These are phyloP conservation scores for Bellardia pandia DNA, from an alignment of 2,888 invertebrate species.

Conservation along the genomic window DNA sequence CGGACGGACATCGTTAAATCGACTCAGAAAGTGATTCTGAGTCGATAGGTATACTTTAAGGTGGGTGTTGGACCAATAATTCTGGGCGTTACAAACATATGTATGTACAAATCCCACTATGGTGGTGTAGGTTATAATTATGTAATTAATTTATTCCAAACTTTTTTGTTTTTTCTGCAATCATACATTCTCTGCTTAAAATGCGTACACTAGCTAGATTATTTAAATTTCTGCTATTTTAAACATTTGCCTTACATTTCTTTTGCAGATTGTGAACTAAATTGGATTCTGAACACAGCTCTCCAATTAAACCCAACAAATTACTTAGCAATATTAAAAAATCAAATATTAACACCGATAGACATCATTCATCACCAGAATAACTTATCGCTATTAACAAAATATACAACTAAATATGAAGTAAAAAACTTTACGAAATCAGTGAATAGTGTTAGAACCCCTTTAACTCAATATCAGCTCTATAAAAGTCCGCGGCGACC, in stretches of 20 bases:
- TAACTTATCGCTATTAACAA: slow-evolving; percentile 33
- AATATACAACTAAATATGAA: slow-evolving; percentile 26
- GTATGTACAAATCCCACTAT: too few relatives aligned
- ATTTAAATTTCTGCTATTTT: not conserved
- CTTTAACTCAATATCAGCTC: slow-evolving; percentile 63
- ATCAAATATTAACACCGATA: slow-evolving; percentile 47
- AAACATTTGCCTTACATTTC: not conserved
- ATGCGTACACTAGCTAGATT: not conserved
- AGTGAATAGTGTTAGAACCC: slow-evolving; percentile 68
- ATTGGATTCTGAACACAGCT: slow-evolving; percentile 64
- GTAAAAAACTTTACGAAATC: slow-evolving; percentile 52
- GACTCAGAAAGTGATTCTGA: too few relatives aligned
- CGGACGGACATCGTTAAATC: too few relatives aligned
- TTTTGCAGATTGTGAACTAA: slow-evolving; percentile 65
- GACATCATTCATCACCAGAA: slow-evolving; percentile 65
- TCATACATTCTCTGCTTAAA: slow-evolving; percentile 41
- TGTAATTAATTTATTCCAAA: not conserved
- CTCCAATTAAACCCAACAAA: slow-evolving; percentile 45
- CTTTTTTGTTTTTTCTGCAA: not conserved
- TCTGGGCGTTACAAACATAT: too few relatives aligned
- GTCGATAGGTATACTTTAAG: too few relatives aligned
- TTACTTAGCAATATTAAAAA: slow-evolving; percentile 53
- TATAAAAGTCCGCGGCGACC: slow-evolving; percentile 32
- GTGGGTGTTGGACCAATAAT: too few relatives aligned
- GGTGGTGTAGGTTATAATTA: too few relatives aligned